These are phyloP conservation scores for Pristionchus japonicus DNA, from an alignment of 2,888 invertebrate genomes.

Conservation along the genomic window DNA sequence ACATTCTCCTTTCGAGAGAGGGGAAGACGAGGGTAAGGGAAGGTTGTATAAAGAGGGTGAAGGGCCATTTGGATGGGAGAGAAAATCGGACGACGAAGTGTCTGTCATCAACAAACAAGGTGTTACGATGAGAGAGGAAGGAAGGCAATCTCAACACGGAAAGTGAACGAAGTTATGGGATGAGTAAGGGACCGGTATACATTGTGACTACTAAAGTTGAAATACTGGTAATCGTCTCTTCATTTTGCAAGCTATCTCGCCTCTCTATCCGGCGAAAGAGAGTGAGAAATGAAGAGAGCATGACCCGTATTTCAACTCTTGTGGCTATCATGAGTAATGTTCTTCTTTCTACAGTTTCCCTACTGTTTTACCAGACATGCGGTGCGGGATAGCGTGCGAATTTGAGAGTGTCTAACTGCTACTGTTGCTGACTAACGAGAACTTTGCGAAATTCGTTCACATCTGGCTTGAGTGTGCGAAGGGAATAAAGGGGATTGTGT, in stretches of 20 bases:
- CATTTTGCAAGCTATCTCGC: too few relatives aligned
- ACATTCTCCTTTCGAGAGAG: neutral
- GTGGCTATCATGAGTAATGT: too few relatives aligned
- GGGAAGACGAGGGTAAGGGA: neutral
- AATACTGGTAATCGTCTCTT: too few relatives aligned
- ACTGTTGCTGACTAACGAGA: neutral
- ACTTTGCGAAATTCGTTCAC: neutral
- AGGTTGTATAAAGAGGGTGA: neutral
- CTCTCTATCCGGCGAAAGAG: neutral
- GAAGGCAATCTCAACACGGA: neutral
- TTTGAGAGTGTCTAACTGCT: too few relatives aligned
- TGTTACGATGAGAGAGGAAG: constrained; percentile 17
- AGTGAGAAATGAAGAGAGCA: neutral
- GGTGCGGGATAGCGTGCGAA: too few relatives aligned
- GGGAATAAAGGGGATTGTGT: neutral
- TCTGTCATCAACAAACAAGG: constrained; percentile 28
- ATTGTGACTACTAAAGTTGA: neutral
- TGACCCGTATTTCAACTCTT: too few relatives aligned
- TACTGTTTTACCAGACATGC: too few relatives aligned
- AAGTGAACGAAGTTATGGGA: too few relatives aligned
- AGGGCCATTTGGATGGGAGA: neutral
- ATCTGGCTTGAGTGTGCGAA: neutral
- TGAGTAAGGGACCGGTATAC: neutral
- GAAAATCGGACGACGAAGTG: neutral
- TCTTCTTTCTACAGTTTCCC: too few relatives aligned